Conservation (phyloP, 2,888 invertebrate species). For the Volucella zonaria region DNA sequence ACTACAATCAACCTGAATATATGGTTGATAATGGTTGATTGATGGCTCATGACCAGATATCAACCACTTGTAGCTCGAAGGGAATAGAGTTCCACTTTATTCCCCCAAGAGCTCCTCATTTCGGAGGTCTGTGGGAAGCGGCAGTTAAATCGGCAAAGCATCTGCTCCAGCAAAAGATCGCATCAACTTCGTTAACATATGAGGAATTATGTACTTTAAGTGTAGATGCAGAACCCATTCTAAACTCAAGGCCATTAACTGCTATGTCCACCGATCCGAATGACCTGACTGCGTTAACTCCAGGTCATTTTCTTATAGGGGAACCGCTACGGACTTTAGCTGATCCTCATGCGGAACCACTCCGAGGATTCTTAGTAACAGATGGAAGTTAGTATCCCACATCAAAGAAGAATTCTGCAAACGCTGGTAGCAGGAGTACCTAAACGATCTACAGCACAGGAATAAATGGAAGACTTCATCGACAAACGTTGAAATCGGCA, state of each 20-base stretch:
- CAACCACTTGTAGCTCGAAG: background rate
- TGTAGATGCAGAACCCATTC: too few species aligned
- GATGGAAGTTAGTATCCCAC: background rate
- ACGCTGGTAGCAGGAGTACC: constrained; percentile 5
- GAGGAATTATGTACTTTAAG: background rate
- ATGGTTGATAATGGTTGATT: too few species aligned
- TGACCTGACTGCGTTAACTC: background rate
- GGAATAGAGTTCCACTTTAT: background rate
- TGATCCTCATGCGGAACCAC: constrained; percentile 4
- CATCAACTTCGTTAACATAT: too few species aligned
- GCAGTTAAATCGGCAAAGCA: too few species aligned
- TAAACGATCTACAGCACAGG: background rate
- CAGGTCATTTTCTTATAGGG: constrained; percentile 1
- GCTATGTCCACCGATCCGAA: constrained; percentile 1
- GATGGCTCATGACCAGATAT: constrained; percentile 2
- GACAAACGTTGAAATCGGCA: too few species aligned
- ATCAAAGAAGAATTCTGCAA: constrained; percentile 1
- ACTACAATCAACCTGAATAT: constrained; percentile 2
- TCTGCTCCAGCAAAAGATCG: too few species aligned
- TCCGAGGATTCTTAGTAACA: background rate
- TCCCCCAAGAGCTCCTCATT: background rate
- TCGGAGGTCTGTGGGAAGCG: too few species aligned
- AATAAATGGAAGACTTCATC: too few species aligned
- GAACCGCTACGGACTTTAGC: background rate
- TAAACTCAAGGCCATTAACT: too few species aligned